Base-by-base conservation (phyloP, 1,140 invertebrate species). In the Scaptomyza hsui region DNA sequence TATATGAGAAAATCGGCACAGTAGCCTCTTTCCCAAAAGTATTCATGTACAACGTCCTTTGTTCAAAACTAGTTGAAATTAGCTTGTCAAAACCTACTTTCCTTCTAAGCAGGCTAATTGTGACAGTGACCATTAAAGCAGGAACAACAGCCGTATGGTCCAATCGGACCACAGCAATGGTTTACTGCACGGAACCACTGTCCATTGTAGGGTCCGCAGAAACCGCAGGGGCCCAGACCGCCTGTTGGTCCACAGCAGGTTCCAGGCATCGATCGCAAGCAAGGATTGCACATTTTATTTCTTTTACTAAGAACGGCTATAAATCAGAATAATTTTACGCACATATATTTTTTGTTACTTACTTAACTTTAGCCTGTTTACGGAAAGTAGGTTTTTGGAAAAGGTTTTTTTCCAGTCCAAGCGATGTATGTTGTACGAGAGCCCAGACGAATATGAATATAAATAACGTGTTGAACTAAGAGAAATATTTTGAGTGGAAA, bases 181-280 rank as follows among this genome's bases (percentile, higher is more conserved):
- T 85, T 85, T 18, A 85, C 57, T 0, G 81, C 75, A 12, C 15
- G 49, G 37, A 85, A 85, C 81, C 81, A 85, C 29, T 85, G 81
- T 2, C 81, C 81, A 19, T 85, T 85, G 21, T 85, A 85, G 44
- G 81, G 81, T 21, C 81, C 81, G 13, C 81, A 85, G 1, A 85
- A 78, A 2, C 83, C 41, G 6, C 81, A 85, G 9, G 81, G 81
- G 19, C 81, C 81, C 9, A 86, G 26, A 12, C 81, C 81, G 5
- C 81, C 81, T 15, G 81, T 85, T 7, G 81, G 81, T 37, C 81
- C 81, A 52, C 81, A 85, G 51, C 81, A 85, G 7, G 81, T 86
- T 7, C 81, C 81, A 12, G 81, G 77, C 81, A 85, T 85, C 0
- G 81, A 77, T 16, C 77, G 42, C 37, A 85, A 74, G 48, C 77